These are phyloP conservation scores for Brachionus manjavacas DNA, from an alignment of 1,140 invertebrate genomes.

Conservation along the genomic window DNA sequence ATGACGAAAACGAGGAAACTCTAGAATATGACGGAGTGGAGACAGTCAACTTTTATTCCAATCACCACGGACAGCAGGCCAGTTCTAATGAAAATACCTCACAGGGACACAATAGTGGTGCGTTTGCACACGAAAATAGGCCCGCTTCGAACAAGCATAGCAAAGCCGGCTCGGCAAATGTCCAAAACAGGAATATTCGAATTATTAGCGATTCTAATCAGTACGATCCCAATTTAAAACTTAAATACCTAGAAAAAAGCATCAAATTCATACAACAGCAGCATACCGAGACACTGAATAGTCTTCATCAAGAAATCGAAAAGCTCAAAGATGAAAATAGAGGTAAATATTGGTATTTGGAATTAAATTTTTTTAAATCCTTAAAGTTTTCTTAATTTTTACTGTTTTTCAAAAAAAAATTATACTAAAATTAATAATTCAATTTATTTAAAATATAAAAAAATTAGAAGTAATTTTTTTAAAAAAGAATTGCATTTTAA, in stretches of 20 bases:
- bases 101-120: not conserved
- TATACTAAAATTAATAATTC: too few relatives aligned
- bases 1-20: constrained; percentile 9
- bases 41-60: constrained; percentile 22
- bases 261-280: constrained; percentile 38
- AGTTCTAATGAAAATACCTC: not conserved
- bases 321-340: constrained; percentile 37
- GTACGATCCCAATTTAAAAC: constrained; percentile 18
- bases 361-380: too few relatives aligned
- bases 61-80: not conserved
- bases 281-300: constrained; percentile 31
- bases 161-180: not conserved
- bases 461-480: too few relatives aligned
- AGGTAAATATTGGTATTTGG: too few relatives aligned
- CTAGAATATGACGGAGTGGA: constrained; percentile 9
- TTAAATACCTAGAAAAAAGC: constrained; percentile 39
- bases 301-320: constrained; percentile 42
- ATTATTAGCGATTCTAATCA: constrained; percentile 2
- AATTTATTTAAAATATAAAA: too few relatives aligned
- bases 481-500: too few relatives aligned
- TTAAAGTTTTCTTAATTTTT: too few relatives aligned
- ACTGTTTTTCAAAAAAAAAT: too few relatives aligned
- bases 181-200: not conserved
- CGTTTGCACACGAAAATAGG: not conserved
- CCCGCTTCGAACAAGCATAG: not conserved